Percentiles rank a stretch among this genome's conserved stretches.
Conservation (phyloP, 37 sponge, comb jelly and placozoan species). For the Aplysina aerophoba region DNA sequence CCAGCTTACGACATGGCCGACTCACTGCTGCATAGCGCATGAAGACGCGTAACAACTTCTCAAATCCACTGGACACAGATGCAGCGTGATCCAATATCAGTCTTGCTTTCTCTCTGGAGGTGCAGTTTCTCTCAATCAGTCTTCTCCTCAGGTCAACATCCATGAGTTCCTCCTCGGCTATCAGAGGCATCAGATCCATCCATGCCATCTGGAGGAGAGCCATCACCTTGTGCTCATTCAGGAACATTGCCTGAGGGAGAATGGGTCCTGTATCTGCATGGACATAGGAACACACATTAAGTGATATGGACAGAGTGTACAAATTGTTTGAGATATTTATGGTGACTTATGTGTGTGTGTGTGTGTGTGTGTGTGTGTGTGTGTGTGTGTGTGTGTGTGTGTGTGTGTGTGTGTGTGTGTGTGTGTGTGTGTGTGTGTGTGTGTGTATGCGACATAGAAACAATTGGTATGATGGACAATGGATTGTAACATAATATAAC, state of each 20-base stretch:
- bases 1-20: background rate
- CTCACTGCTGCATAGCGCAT: background rate
- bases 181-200: background rate
- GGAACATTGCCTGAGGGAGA: background rate
- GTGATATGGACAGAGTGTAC: too few relatives aligned
- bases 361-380: too few relatives aligned
- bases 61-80: background rate
- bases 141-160: background rate
- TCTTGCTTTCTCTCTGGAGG: background rate
- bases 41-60: background rate
- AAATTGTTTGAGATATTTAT: too few relatives aligned
- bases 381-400: too few relatives aligned
- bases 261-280: too few relatives aligned
- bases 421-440: too few relatives aligned
- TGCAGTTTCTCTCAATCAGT: conserved; percentile 13
- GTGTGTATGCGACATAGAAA: too few relatives aligned
- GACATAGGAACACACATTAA: too few relatives aligned
- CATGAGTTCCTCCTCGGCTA: background rate
- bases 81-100: background rate
- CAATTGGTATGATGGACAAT: too few relatives aligned
- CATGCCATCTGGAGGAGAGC: background rate
- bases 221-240: background rate
- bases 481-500: too few relatives aligned
- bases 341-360: too few relatives aligned
- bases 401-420: too few relatives aligned